Evolutionary conservation across 2,113 vertebrate species (phyloP), one percentile per base, ranked within the genome.

Genomic region (Dasyurus viverrinus): DNA sequence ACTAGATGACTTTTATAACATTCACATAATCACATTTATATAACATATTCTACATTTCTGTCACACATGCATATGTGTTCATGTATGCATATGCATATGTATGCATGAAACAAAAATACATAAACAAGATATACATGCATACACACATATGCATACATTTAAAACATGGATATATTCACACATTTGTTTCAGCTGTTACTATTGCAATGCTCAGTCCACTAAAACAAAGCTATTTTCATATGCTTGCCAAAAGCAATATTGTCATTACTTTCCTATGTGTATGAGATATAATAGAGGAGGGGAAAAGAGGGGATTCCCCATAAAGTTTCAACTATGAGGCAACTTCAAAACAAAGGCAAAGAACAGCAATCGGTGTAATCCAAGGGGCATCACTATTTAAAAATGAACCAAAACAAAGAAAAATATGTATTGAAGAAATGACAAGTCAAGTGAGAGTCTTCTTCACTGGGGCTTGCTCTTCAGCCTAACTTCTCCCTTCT

Each of bases 181-280:
- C 91, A 57, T 90, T 25, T 95, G 14, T n/a, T 90, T 92, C 53
- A 90, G 53, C 24, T 46, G 50, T 93, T 76, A 46, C 19, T 68
- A 22, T 68, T 90, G 53, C 2, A 68, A 76, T 52, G 89, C 30
- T 46, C 91, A 68, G 25, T 46, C 90, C 50, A 54, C 0, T 90
- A 53, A 89, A 93, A 46, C 0, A 91, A 54, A 89, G 4, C 52
- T 94, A 3, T 76, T 68, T 91, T n/a, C 68, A 57, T 9, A 14
- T 96, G 76, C 91, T 89, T 90, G 19, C 24, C 90, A 91, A 54
- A 30, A 84, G 19, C 19, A 30, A 42, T 84, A 84, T 84, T 84
- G 42, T 23, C 19, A 84, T 84, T 84, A 19, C 4, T 42, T 19
- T 84, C 42, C 19, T 84, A 42, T 84, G n/a, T n/a, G 6, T 23